phyloP scores from a whole-genome alignment of 1,140 invertebrate species.

The Atta colombica region DNA sequence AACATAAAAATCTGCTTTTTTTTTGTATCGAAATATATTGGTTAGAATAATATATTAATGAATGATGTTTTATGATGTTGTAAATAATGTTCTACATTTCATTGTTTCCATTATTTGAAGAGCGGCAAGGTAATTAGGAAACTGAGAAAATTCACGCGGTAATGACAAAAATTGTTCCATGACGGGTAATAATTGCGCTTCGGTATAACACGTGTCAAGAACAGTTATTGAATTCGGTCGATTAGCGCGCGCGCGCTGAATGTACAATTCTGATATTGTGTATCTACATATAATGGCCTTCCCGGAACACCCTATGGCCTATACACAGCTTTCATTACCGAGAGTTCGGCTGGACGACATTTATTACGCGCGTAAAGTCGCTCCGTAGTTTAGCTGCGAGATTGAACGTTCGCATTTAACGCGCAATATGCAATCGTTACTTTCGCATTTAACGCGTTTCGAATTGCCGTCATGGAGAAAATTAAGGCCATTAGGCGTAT shows the following conservation, averaged over 20 bases:
- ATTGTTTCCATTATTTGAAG: background rate
- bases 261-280: slow-evolving; percentile 25
- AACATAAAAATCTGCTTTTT: background rate
- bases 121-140: background rate
- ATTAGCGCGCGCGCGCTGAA: slow-evolving; percentile 21
- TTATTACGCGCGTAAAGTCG: slow-evolving; percentile 56
- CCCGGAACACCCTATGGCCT: slow-evolving; percentile 7
- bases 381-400: slow-evolving; percentile 38
- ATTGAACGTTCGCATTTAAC: slow-evolving; percentile 47
- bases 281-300: slow-evolving; percentile 12
- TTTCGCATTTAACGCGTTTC: slow-evolving; percentile 28
- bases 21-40: background rate
- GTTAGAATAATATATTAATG: too few relatives aligned
- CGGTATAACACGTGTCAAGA: slow-evolving; percentile 14
- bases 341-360: slow-evolving; percentile 37
- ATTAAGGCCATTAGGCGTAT: background rate
- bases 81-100: background rate
- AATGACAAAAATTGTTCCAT: background rate
- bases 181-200: slow-evolving; percentile 18
- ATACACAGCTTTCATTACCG: slow-evolving; percentile 13
- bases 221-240: slow-evolving; percentile 23
- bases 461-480: slow-evolving; percentile 24
- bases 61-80: background rate
- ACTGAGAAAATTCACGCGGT: background rate
- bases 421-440: slow-evolving; percentile 25